These are phyloP conservation scores for Pyrgus malvae DNA, from an alignment of 2,888 invertebrate species.

Conservation along the genomic window DNA sequence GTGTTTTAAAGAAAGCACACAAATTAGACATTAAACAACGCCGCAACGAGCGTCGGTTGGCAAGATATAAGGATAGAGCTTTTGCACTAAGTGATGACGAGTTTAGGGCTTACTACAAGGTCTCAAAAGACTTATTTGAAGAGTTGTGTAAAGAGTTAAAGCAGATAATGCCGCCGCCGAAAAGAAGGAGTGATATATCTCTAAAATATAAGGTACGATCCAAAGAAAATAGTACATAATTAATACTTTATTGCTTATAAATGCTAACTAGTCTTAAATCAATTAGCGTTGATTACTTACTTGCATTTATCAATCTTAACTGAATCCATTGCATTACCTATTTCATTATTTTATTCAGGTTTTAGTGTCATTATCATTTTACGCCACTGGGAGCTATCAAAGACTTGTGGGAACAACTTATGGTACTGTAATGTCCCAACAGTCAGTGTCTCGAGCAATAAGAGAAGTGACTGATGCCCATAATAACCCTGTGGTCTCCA, in stretches of 20 bases:
- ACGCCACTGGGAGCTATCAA: conserved; percentile 30
- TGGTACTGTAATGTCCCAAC: conserved; percentile 28
- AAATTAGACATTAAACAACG: background rate
- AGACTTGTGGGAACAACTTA: conserved; percentile 21
- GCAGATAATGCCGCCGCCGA: background rate
- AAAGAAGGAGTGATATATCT: background rate
- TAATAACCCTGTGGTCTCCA: background rate
- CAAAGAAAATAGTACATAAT: no score
- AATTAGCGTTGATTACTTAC: background rate
- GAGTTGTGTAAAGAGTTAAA: background rate
- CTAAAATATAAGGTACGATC: background rate
- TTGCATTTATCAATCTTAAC: no score
- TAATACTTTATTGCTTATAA: background rate
- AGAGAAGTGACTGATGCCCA: conserved; percentile 26
- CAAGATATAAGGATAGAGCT: background rate
- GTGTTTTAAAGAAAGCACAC: background rate
- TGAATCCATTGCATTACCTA: no score
- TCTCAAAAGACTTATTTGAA: background rate
- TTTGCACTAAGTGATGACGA: background rate
- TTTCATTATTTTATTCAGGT: background rate
- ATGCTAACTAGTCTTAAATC: background rate
- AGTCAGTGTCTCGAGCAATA: conserved; percentile 28
- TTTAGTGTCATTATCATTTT: conserved; percentile 12
- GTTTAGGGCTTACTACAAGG: background rate
- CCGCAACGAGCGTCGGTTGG: background rate